Evolutionary conservation across 2,113 vertebrate genomes (phyloP).

Genomic region (Engraulis encrasicolus): DNA sequence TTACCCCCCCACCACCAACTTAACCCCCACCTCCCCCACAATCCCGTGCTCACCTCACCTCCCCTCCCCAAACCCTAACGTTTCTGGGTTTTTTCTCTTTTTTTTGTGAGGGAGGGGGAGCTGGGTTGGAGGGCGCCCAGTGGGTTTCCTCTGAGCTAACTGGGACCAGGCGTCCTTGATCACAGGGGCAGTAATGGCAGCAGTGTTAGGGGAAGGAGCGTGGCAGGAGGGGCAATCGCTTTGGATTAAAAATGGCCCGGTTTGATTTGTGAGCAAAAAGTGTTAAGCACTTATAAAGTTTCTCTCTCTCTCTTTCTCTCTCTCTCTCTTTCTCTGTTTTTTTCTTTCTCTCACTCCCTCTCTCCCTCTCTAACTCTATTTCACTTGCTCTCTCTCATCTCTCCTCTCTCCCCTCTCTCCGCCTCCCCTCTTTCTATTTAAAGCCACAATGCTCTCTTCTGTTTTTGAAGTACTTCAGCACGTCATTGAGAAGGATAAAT

Average conservation of each 20-base stretch:
- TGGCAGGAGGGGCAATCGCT: conserved; percentile 17
- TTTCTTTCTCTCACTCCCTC: no score
- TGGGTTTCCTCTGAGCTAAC: conserved; percentile 44
- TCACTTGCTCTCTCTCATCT: no score
- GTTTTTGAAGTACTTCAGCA: neutral
- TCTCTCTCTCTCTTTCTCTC: neutral
- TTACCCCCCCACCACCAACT: conserved; percentile 2
- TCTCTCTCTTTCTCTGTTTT: neutral
- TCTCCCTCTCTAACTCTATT: neutral
- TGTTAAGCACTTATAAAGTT: neutral
- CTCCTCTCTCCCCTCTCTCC: no score
- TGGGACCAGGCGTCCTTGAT: conserved; percentile 42
- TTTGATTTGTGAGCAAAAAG: conserved; percentile 17
- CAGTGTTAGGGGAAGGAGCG: conserved; percentile 26
- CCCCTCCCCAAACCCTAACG: no score
- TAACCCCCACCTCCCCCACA: no score
- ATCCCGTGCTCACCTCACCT: no score
- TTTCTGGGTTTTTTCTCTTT: conserved; percentile 31
- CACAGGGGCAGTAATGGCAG: conserved; percentile 32
- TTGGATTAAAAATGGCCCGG: conserved; percentile 33
- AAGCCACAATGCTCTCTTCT: neutral
- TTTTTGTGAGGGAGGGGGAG: conserved; percentile 18
- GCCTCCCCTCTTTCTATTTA: no score
- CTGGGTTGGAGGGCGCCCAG: no score
- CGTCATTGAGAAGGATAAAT: neutral